Conservation (phyloP, 2,797 vertebrate genomes). For the Myotis pilosus region DNA sequence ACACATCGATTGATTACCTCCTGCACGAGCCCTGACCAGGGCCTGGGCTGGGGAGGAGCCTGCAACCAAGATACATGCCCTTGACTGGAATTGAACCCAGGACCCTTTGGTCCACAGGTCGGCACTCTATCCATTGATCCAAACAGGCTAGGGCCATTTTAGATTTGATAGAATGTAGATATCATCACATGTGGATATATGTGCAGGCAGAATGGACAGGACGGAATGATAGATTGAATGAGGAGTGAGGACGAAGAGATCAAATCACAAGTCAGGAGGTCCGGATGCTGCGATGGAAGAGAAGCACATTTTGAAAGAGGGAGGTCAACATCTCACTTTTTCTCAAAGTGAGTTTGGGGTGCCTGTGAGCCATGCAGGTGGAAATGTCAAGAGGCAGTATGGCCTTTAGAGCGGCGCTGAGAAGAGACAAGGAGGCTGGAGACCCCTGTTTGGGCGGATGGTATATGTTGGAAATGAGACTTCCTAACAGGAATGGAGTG, state of each 20-base stretch:
- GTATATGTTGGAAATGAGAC: background rate
- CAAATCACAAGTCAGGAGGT: background rate
- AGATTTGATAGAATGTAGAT: background rate
- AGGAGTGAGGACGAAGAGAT: background rate
- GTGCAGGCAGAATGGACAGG: background rate
- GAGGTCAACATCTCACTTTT: background rate
- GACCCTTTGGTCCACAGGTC: too few relatives aligned
- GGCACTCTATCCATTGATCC: too few relatives aligned
- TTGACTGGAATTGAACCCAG: too few relatives aligned
- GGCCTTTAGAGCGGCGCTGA: background rate
- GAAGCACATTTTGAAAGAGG: background rate
- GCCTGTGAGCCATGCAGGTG: background rate
- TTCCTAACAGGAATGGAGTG: background rate
- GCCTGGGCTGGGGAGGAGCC: too few relatives aligned
- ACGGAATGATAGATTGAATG: background rate
- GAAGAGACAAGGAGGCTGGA: background rate
- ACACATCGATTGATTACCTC: too few relatives aligned
- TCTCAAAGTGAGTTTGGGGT: background rate
- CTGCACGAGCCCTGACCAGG: too few relatives aligned
- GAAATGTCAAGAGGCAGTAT: too few relatives aligned
- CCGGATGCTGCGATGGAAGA: background rate
- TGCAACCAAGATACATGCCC: too few relatives aligned
- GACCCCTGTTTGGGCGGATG: too few relatives aligned
- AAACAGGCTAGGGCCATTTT: background rate
- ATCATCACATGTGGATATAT: background rate